Evolutionary conservation across 53 echinoderm and acorn worm species (phyloP).

Genomic region (Henricia sp.): DNA sequence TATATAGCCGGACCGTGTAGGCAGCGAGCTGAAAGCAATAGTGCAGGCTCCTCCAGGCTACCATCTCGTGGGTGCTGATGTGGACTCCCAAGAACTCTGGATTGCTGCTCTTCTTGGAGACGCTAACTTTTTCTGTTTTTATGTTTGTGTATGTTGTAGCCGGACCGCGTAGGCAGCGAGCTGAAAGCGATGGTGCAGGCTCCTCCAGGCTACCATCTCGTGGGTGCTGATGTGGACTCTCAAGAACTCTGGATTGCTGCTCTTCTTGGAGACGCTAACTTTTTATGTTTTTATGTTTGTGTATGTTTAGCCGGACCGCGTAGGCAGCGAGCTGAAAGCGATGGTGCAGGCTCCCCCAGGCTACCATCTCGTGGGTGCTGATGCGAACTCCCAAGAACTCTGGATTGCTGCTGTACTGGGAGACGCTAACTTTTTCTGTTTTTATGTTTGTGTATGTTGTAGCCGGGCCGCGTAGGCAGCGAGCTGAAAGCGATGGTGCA

Average conservation of each 20-base stretch:
- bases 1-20: conserved; percentile 42
- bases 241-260: conserved; percentile 99
- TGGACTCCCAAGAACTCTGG: conserved; percentile 93
- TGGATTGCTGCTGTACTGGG: conserved; percentile 73
- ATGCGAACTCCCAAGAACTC: too few species aligned
- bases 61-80: conserved; percentile 94
- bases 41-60: conserved; percentile 87
- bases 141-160: conserved; percentile 61
- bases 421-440: conserved; percentile 84
- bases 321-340: too few species aligned
- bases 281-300: conserved; percentile 93
- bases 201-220: conserved; percentile 97
- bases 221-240: conserved; percentile 97
- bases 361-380: too few species aligned
- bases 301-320: too few species aligned
- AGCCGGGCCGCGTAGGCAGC: too few species aligned
- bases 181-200: conserved; percentile 94
- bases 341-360: too few species aligned
- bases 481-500: too few species aligned
- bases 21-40: conserved; percentile 68
- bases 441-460: too few species aligned
- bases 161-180: conserved; percentile 92
- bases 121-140: conserved; percentile 85
- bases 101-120: conserved; percentile 88
- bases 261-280: conserved; percentile 89